Base-by-base conservation (phyloP, 2,888 invertebrate genomes). In the Lysandra coridon region DNA sequence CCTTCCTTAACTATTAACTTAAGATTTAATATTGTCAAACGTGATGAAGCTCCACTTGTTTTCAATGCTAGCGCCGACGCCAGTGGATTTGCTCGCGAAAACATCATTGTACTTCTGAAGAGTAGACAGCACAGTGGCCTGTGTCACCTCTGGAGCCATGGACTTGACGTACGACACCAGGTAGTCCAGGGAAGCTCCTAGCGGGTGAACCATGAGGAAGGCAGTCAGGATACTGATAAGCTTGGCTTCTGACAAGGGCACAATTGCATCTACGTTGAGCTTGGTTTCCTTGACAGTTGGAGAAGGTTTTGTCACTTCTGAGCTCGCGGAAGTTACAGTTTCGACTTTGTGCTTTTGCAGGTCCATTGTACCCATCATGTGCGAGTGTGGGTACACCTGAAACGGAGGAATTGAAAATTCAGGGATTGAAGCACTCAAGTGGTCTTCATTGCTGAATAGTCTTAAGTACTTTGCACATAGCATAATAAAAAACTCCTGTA, bases 211-310 rank as follows among this genome's bases (percentile, higher is more conserved):
- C 85, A 92, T 86, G 0, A 92, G 88, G 86, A 92, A 92, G 1
- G 91, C 88, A 6, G 92, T 91, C 40, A 93, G 80, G n/a, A 92
- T 85, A 80, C 91, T 90, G 84, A 92, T 90, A 75, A 93, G 88
- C 81, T 91, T 92, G 4, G 91, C 92, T 79, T 92, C 92, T 7
- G 88, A 86, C 4, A 87, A 85, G 6, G 86, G 83, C 0, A 87
- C 84, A 4, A 83, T 37, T 17, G 86, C 82, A 4, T 84, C 84
- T 1, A 84, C 81, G 1, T 80, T 80, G 30, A 82, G 79, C 78
- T 84, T 84, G 57, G 81, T 80, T 60, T 84, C 83, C 37, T 87
- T 86, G 4, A 87, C 85, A 1, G 86, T 84, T 44, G 86, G 84
- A 0, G 86, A 86, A 0, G 87, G 86, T 0, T 78, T 75, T 0